Evolutionary conservation across 2,113 vertebrate species (phyloP).

Genomic region (Thunnus thynnus): DNA sequence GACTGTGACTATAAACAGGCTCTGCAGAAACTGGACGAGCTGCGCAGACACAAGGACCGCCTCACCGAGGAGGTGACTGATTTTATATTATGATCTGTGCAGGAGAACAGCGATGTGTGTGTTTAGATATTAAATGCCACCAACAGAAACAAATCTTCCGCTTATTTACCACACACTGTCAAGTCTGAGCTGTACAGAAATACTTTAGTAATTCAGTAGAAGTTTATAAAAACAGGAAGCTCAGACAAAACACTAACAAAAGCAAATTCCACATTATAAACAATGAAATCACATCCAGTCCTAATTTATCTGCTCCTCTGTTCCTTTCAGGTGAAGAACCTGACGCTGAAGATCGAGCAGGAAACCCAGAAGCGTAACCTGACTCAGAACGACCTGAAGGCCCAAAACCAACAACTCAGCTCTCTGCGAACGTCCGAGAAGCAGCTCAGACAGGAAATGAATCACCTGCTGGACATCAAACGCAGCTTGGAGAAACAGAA

Average conservation of each 20-base stretch:
- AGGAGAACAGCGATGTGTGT: background rate
- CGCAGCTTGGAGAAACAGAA: conserved; percentile 97
- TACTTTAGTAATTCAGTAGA: background rate
- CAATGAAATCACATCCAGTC: background rate
- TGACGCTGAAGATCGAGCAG: conserved; percentile 96
- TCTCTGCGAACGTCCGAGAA: conserved; percentile 94
- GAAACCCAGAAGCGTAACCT: conserved; percentile 96
- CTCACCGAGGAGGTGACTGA: conserved; percentile 91
- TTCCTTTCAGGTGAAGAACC: conserved; percentile 92
- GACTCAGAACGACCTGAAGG: conserved; percentile 97
- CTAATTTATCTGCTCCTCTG: background rate
- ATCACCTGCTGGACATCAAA: conserved; percentile 96
- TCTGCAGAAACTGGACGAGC: conserved; percentile 94
- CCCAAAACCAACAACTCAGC: conserved; percentile 95
- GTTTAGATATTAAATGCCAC: conserved; percentile 19
- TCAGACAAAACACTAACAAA: background rate
- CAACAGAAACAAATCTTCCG: background rate
- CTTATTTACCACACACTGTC: background rate
- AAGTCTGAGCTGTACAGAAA: background rate
- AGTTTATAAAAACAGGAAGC: background rate
- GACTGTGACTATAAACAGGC: conserved; percentile 98
- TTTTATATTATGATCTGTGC: background rate
- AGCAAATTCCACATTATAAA: too few relatives aligned
- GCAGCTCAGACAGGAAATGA: conserved; percentile 96
- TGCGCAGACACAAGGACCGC: conserved; percentile 92